Percentiles rank a stretch among this genome's conserved stretches.
phyloP scores from a whole-genome alignment of 2,888 invertebrate genomes.

The Orchesellides sinensis region DNA sequence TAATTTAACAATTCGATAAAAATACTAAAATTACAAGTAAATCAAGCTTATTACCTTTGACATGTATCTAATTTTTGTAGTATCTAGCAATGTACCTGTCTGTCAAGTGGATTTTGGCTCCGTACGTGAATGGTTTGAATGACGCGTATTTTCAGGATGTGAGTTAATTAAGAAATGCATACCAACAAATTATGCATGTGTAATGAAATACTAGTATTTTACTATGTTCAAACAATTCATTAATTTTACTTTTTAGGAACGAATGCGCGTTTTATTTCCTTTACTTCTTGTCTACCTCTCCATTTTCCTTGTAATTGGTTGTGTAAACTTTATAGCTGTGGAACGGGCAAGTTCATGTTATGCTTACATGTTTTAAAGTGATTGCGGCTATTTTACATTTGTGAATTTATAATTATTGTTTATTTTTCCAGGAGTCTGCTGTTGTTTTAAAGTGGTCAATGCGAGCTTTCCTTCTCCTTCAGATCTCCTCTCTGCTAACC shows the following conservation, averaged over 20 bases:
- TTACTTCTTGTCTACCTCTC: constrained; percentile 27
- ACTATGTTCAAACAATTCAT: neutral
- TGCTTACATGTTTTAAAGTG: neutral
- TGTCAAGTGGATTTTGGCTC: constrained; percentile 44
- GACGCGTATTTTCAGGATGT: constrained; percentile 51
- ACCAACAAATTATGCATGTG: neutral
- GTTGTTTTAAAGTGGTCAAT: constrained; percentile 47
- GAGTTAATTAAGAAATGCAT: constrained; percentile 7
- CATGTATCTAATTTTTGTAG: constrained; percentile 10
- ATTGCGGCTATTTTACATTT: neutral
- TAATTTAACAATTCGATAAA: no score
- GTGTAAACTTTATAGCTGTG: constrained; percentile 45
- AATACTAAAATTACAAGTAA: neutral
- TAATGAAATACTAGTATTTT: neutral
- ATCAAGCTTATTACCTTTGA: neutral
- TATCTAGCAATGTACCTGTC: constrained; percentile 56
- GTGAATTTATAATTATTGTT: neutral
- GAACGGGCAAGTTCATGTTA: constrained; percentile 13
- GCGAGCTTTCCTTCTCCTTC: constrained; percentile 40
- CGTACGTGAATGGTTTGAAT: constrained; percentile 37
- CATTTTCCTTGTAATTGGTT: constrained; percentile 47
- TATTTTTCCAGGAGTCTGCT: constrained; percentile 29
- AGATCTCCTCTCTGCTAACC: constrained; percentile 46
- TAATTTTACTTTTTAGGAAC: constrained; percentile 23
- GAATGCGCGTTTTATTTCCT: constrained; percentile 51